Conservation (phyloP, 2,797 vertebrate species). For the Pseudochirops cupreus region DNA sequence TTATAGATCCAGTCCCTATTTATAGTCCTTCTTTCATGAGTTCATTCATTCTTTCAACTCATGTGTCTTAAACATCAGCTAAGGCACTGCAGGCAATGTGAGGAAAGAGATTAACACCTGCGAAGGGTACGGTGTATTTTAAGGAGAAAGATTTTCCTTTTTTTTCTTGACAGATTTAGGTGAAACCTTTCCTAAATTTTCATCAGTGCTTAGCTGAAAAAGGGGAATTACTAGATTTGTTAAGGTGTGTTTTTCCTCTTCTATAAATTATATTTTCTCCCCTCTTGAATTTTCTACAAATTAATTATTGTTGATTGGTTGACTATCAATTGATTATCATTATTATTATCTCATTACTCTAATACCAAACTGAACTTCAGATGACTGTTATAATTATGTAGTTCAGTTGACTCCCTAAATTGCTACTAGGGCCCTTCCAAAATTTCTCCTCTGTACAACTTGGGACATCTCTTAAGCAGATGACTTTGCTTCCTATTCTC, state of each 20-base stretch:
- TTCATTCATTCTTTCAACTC: background rate
- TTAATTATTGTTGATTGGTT: background rate
- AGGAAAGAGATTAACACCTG: background rate
- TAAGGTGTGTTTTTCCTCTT: slow-evolving; percentile 31
- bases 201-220: background rate
- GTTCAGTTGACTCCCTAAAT: background rate
- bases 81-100: background rate
- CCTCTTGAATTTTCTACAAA: background rate
- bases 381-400: background rate
- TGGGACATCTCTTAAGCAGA: background rate
- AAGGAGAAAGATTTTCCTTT: background rate
- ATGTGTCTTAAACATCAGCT: background rate
- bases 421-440: background rate
- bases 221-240: background rate
- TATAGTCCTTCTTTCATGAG: background rate
- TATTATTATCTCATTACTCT: background rate
- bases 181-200: background rate
- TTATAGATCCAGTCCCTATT: background rate
- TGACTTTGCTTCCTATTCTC: background rate
- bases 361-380: background rate
- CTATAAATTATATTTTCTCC: background rate
- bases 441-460: background rate
- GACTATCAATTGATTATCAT: too few relatives aligned
- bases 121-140: background rate
- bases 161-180: slow-evolving; percentile 3